Conservation (phyloP, 2,797 vertebrate genomes). For the Myiothlypis coronata region DNA sequence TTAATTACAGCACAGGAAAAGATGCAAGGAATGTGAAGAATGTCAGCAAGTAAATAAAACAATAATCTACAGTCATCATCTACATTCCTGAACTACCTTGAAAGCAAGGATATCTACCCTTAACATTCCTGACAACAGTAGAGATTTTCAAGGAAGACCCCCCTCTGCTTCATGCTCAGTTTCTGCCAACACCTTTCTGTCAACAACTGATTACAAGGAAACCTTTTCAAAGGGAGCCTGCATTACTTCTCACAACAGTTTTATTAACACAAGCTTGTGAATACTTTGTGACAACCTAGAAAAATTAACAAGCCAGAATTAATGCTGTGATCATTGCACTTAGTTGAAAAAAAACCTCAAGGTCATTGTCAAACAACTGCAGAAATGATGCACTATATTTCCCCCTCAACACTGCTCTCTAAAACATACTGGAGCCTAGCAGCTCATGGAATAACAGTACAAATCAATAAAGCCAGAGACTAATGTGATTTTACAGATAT, state of each 20-base stretch:
- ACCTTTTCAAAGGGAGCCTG: background rate
- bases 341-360: background rate
- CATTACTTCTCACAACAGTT: background rate
- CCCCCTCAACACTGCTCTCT: background rate
- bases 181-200: background rate
- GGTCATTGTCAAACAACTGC: background rate
- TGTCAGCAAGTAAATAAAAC: conserved; percentile 45
- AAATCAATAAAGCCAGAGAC: background rate
- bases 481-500: background rate
- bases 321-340: background rate
- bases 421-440: background rate
- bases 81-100: conserved; percentile 46
- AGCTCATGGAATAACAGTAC: background rate
- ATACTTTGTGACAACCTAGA: background rate
- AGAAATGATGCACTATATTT: background rate
- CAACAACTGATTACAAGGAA: background rate
- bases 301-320: background rate
- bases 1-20: background rate
- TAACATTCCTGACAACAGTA: background rate
- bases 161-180: background rate
- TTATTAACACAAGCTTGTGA: background rate
- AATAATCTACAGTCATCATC: conserved; percentile 40
- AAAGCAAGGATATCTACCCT: background rate
- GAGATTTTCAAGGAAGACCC: background rate
- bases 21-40: conserved; percentile 38